Evolutionary conservation across 1,140 invertebrate genomes (phyloP).

Genomic region (Pararge aegeria): DNA sequence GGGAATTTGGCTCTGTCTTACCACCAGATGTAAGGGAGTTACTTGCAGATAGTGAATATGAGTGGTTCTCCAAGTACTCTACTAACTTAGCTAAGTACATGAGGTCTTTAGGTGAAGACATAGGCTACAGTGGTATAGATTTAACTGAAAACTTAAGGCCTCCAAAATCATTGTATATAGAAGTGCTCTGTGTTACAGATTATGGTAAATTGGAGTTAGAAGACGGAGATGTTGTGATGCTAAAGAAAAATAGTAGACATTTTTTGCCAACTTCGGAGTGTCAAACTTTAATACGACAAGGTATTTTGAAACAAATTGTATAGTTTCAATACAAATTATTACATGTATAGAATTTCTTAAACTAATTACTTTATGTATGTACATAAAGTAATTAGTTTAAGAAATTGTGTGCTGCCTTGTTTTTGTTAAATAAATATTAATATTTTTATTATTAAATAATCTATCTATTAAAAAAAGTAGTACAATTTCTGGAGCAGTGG

Average conservation of each 20-base stretch:
- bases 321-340: slow-evolving; percentile 5
- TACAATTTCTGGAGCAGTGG: no score
- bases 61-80: slow-evolving; percentile 95
- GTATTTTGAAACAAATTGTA: slow-evolving; percentile 89
- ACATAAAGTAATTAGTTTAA: no score
- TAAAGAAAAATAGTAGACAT: slow-evolving; percentile 96
- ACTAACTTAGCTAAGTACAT: slow-evolving; percentile 94
- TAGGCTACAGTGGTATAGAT: slow-evolving; percentile 88
- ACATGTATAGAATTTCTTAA: no score
- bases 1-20: slow-evolving; percentile 95
- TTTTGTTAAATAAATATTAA: no score
- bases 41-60: slow-evolving; percentile 89
- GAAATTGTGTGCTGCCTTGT: no score
- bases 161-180: slow-evolving; percentile 95
- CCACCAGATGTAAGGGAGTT: slow-evolving; percentile 91
- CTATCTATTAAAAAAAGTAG: no score
- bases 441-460: no score
- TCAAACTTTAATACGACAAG: slow-evolving; percentile 95
- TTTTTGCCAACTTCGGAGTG: slow-evolving; percentile 93
- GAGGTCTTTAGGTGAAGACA: slow-evolving; percentile 89
- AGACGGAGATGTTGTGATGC: slow-evolving; percentile 92
- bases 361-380: no score
- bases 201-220: slow-evolving; percentile 97
- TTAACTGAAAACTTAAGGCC: slow-evolving; percentile 93
- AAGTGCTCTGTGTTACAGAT: slow-evolving; percentile 93